Evolutionary conservation across 2,888 invertebrate genomes (phyloP), one percentile per base, ranked within the genome.

Genomic region (Rhynchonema sp.): DNA sequence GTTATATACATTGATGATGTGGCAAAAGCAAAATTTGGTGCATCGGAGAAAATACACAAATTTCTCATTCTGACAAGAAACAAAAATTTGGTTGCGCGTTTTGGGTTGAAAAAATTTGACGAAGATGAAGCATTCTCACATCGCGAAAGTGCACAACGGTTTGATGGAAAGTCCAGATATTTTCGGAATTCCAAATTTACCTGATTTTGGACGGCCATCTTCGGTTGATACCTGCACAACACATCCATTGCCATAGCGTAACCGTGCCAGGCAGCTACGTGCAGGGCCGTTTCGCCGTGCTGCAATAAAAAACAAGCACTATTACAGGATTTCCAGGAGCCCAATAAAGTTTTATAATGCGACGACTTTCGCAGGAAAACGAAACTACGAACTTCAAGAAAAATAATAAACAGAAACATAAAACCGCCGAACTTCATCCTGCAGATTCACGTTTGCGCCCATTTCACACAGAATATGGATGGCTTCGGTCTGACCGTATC

Each of bases 341-440:
- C n/a, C n/a, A 38, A 38, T 13, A 38, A 6, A 38, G 38, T 38
- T 38, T 38, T 6, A 13, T 38, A 13, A 38, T 38, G n/a, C n/a
- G n/a, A n/a, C 38, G 17, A 38, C 6, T 38, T 17, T 17, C 38
- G 17, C 38, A 38, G 9, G 17, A 13, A 38, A 38, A 38, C 17
- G 9, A 38, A 38, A 17, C 38, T 38, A 38, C 38, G 38, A 38
- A 13, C 38, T 38, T 17, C 17, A n/a, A n/a, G n/a, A n/a, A n/a
- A n/a, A n/a, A n/a, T n/a, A n/a, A n/a, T n/a, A n/a, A n/a, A n/a
- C n/a, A n/a, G n/a, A n/a, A n/a, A n/a, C n/a, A n/a, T n/a, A n/a
- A n/a, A n/a, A n/a, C n/a, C n/a, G n/a, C n/a, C n/a, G n/a, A n/a
- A 79, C 79, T 69, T 77, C 75, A 68, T 80, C 79, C 61, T 74